Percentiles rank a stretch among this genome's conserved stretches.
phyloP scores from a whole-genome alignment of 2,888 invertebrate species.

The Ceraclea dissimilis region DNA sequence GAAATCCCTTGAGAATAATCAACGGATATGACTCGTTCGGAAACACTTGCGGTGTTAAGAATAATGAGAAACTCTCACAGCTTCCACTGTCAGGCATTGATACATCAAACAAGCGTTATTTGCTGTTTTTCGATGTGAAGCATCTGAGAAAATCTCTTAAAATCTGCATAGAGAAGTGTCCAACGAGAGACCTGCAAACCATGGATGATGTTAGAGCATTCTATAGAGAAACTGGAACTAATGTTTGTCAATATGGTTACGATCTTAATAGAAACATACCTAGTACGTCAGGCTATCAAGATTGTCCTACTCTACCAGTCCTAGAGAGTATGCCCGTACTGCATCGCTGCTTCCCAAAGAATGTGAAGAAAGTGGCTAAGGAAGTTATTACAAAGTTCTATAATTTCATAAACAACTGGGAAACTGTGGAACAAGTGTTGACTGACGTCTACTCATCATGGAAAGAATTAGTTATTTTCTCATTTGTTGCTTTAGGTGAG shows the following conservation, averaged over 20 bases:
- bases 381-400: slow-evolving; percentile 66
- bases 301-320: slow-evolving; percentile 72
- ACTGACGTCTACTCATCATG: slow-evolving; percentile 84
- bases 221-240: slow-evolving; percentile 63
- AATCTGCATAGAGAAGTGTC: slow-evolving; percentile 87
- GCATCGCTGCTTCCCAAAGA: slow-evolving; percentile 80
- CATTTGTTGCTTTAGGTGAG: slow-evolving; percentile 75
- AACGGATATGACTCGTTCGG: slow-evolving; percentile 93
- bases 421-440: slow-evolving; percentile 79
- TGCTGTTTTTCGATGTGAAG: slow-evolving; percentile 78
- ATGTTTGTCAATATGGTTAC: slow-evolving; percentile 69
- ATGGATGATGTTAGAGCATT: slow-evolving; percentile 64
- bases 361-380: slow-evolving; percentile 56
- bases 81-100: slow-evolving; percentile 73
- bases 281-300: slow-evolving; percentile 21
- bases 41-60: slow-evolving; percentile 83
- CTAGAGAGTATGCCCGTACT: slow-evolving; percentile 70
- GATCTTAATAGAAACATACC: slow-evolving; percentile 46
- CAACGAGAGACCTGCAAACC: slow-evolving; percentile 55
- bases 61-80: slow-evolving; percentile 66
- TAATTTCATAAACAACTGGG: slow-evolving; percentile 79
- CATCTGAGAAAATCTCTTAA: slow-evolving; percentile 71
- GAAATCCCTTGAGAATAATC: slow-evolving; percentile 75
- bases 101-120: slow-evolving; percentile 67
- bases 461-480: slow-evolving; percentile 75